phyloP scores from a whole-genome alignment of 37 sponge, comb jelly and placozoan species.

The Spongilla lacustris region DNA sequence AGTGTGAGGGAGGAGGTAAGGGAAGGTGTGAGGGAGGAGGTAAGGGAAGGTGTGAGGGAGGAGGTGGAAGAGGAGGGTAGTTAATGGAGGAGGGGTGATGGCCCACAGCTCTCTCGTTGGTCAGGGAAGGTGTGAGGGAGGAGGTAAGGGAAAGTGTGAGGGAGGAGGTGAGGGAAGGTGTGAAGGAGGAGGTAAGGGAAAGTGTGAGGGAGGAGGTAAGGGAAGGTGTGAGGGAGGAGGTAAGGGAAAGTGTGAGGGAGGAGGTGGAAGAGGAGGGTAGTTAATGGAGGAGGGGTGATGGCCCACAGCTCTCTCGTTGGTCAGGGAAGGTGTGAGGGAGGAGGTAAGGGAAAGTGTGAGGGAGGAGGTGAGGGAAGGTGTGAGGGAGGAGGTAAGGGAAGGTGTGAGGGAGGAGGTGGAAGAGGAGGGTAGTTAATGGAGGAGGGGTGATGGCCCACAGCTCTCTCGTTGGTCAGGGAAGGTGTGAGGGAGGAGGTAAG shows the following conservation, averaged over 20 bases:
- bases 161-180: too few relatives aligned
- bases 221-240: background rate
- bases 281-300: too few relatives aligned
- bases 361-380: too few relatives aligned
- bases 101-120: slow-evolving; percentile 40
- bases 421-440: too few relatives aligned
- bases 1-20: too few relatives aligned
- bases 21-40: background rate
- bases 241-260: background rate
- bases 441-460: background rate
- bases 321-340: too few relatives aligned
- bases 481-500: too few relatives aligned
- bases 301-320: slow-evolving; percentile 29
- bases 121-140: slow-evolving; percentile 27
- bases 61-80: background rate
- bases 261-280: too few relatives aligned
- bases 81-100: background rate
- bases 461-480: slow-evolving; percentile 57
- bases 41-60: background rate
- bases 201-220: background rate
- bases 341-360: too few relatives aligned
- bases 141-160: too few relatives aligned
- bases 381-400: too few relatives aligned
- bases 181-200: background rate
- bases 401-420: too few relatives aligned